Evolutionary conservation across 2,888 invertebrate genomes (phyloP).

Genomic region (Leucozona laternaria): DNA sequence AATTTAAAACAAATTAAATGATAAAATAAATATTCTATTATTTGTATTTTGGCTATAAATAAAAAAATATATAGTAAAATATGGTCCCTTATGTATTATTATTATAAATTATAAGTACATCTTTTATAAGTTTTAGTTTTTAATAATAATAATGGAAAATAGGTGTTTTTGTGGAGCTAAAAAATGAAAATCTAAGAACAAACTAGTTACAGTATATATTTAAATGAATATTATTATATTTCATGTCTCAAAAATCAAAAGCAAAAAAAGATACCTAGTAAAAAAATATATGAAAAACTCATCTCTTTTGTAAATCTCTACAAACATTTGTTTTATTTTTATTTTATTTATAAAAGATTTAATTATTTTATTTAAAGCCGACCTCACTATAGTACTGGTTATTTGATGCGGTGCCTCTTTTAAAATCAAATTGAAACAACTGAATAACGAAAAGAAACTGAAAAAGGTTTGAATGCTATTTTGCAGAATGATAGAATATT

Average conservation of each 20-base stretch:
- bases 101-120: conserved; percentile 54
- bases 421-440: too few species aligned
- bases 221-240: conserved; percentile 41
- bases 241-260: conserved; percentile 65
- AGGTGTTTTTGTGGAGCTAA: conserved; percentile 2
- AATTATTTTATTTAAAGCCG: too few species aligned
- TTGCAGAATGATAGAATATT: too few species aligned
- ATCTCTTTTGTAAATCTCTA: conserved; percentile 72
- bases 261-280: conserved; percentile 17
- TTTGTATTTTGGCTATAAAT: conserved; percentile 11
- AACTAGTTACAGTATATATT: conserved; percentile 12
- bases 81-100: conserved; percentile 49
- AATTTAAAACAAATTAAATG: neutral
- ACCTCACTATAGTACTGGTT: too few species aligned
- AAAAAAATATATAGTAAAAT: conserved; percentile 13
- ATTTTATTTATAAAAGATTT: too few species aligned
- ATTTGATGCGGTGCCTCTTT: too few species aligned
- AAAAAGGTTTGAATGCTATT: too few species aligned
- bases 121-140: conserved; percentile 51
- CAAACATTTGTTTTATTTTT: conserved; percentile 46
- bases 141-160: conserved; percentile 22
- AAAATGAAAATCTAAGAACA: conserved; percentile 20
- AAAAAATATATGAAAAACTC: conserved; percentile 31
- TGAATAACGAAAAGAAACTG: too few species aligned
- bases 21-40: conserved; percentile 12